Percentiles rank a stretch among this genome's conserved stretches.
Conservation (phyloP, 2,113 vertebrate species). For the Oreochromis tanganicae region DNA sequence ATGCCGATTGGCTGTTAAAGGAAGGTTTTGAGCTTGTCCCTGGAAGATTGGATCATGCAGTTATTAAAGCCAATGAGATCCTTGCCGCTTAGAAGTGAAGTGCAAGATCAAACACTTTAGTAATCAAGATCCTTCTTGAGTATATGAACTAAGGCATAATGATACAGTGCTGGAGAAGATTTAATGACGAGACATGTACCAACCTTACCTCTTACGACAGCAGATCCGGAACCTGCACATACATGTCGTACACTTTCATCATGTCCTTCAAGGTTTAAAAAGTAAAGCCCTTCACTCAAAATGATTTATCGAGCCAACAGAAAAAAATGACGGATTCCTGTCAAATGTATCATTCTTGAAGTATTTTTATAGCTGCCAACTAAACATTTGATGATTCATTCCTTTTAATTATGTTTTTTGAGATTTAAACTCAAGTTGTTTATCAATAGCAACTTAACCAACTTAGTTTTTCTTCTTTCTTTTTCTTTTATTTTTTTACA, state of each 20-base stretch:
- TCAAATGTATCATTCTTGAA: not conserved
- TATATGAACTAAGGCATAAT: not conserved
- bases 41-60: conserved; percentile 23
- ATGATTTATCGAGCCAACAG: conserved; percentile 6
- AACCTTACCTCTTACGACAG: conserved; percentile 6
- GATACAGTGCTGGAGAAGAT: not conserved
- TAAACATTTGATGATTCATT: not conserved
- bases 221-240: conserved; percentile 28
- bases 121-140: conserved; percentile 28
- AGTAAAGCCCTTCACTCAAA: conserved; percentile 11
- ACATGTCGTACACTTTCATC: conserved; percentile 43
- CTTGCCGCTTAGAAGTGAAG: conserved; percentile 3
- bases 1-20: conserved; percentile 38
- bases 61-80: conserved; percentile 50
- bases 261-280: conserved; percentile 16
- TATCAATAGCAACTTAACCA: not conserved
- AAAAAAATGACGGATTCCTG: not conserved
- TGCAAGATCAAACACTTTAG: conserved; percentile 50
- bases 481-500: not conserved
- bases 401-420: not conserved
- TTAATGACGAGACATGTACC: conserved; percentile 37
- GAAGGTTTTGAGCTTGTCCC: conserved; percentile 5
- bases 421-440: not conserved
- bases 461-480: not conserved
- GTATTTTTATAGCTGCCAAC: conserved; percentile 2